Base-by-base conservation (phyloP, 2,888 invertebrate genomes). In the Lysandra coridon region DNA sequence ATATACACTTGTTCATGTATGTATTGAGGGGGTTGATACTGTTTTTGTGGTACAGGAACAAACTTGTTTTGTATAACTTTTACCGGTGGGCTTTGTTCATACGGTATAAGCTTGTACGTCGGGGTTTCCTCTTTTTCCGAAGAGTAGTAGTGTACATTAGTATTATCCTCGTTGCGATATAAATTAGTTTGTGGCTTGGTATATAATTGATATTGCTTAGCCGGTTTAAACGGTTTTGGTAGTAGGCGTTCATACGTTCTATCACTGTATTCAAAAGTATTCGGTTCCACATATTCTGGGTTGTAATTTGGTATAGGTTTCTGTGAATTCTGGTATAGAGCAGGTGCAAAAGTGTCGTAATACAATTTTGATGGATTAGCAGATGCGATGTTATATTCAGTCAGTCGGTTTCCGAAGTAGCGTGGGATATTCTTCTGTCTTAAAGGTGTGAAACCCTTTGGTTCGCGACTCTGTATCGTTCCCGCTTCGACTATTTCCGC, bases 71-170 rank as follows among this genome's bases (percentile, higher is more conserved):
- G 85, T 40, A 80, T n/a, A 17, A 87, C 83, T 84, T 87, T 87
- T 4, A 93, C 84, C 2, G 95, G 95, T 73, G 95, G 94, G 14
- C 94, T 91, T 86, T 95, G 95, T 80, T 95, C 92, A 83, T 95
- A 95, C 0, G 95, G 95, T n/a, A 95, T 89, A 73, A 95, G 85
- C 86, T 92, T 95, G 82, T 91, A 95, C 85, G 90, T 93, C 6
- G 90, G 91, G 62, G 84, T 80, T 37, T 87, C 88, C 30, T 91
- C 90, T 81, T 91, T 92, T 83, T 92, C 91, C 4, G 91, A 83
- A 77, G 89, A 83, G 85, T 93, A 95, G 84, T 93, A 94, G 80
- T 89, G 88, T 69, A 91, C 83, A 81, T 90, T 91, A 44, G 88
- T 86, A 5, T 83, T 81, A 10, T 91, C 89, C 79, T 90, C 88